Evolutionary conservation across 2,888 invertebrate species (phyloP).

Genomic region (Heliconius hortense): DNA sequence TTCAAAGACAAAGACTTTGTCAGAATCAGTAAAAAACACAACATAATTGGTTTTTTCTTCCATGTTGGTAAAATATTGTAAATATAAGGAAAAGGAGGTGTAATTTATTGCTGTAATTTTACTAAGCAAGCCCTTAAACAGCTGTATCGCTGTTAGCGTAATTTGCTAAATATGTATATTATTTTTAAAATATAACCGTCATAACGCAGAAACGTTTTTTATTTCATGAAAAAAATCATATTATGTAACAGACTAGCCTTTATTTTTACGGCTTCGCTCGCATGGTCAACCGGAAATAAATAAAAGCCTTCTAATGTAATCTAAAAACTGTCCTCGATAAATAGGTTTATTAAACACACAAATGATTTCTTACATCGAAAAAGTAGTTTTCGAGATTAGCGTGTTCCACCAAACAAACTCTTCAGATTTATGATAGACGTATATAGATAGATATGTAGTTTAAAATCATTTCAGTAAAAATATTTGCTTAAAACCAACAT

Average conservation of each 20-base stretch:
- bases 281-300: too few relatives aligned
- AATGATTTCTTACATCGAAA: too few relatives aligned
- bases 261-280: background rate
- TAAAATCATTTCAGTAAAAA: too few relatives aligned
- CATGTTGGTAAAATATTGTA: background rate
- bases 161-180: constrained; percentile 4
- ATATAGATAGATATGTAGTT: too few relatives aligned
- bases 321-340: too few relatives aligned
- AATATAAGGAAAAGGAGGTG: background rate
- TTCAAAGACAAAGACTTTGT: constrained; percentile 5
- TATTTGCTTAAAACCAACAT: too few relatives aligned
- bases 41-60: constrained; percentile 5
- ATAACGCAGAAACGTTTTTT: background rate
- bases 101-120: constrained; percentile 11
- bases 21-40: constrained; percentile 10
- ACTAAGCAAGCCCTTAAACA: background rate
- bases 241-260: background rate
- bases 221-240: background rate
- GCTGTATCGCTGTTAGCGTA: constrained; percentile 7
- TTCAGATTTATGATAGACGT: too few relatives aligned
- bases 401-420: too few relatives aligned
- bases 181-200: constrained; percentile 2
- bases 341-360: too few relatives aligned
- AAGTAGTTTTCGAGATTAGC: too few relatives aligned
- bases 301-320: too few relatives aligned